Percentiles rank a stretch among this genome's conserved stretches.
Evolutionary conservation across 2,113 vertebrate species (phyloP).

Genomic region (Grantiella picta): DNA sequence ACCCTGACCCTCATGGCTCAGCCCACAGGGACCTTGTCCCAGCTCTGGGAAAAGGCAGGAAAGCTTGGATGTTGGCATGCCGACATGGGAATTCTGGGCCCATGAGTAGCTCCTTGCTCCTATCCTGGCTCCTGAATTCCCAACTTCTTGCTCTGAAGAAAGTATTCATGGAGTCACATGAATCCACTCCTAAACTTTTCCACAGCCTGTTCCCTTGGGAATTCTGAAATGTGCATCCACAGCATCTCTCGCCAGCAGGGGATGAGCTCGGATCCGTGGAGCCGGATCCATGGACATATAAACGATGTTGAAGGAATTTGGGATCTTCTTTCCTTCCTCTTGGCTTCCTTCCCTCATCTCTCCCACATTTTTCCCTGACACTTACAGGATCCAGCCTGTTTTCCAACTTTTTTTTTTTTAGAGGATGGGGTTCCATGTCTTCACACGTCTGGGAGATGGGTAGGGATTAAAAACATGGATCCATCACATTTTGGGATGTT

Average conservation of each 20-base stretch:
- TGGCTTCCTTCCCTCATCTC: neutral
- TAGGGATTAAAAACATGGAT: neutral
- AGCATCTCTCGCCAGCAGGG: neutral
- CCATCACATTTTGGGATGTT: neutral
- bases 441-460: neutral
- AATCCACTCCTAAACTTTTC: neutral
- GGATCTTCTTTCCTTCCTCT: neutral
- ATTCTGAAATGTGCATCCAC: neutral
- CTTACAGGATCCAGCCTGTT: neutral
- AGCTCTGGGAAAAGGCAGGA: neutral
- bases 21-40: accelerated
- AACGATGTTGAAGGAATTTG: accelerated
- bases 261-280: neutral
- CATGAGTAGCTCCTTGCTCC: neutral
- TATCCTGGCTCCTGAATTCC: neutral
- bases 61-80: neutral
- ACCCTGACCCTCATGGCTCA: accelerated
- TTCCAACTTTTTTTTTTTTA: neutral
- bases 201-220: neutral
- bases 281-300: accelerated
- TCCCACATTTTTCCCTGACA: neutral
- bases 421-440: neutral
- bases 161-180: neutral
- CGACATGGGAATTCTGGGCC: neutral
- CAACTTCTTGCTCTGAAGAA: neutral